These are phyloP conservation scores for Esperia sulphurella DNA, from an alignment of 2,888 invertebrate species.

Conservation along the genomic window DNA sequence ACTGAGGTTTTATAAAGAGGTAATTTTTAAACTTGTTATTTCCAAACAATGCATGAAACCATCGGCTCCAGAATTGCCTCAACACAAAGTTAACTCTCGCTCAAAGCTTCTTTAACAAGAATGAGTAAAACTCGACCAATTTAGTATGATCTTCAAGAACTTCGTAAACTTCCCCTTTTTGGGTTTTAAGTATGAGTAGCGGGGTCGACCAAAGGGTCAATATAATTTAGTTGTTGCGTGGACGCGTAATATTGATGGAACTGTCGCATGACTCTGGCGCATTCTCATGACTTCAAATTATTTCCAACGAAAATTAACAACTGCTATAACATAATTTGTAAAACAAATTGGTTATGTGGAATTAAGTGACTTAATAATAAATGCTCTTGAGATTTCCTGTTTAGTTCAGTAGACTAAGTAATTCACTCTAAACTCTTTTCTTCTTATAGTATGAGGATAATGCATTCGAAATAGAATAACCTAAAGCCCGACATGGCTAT, in stretches of 20 bases:
- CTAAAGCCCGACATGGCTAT: too few relatives aligned
- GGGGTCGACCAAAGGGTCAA: slow-evolving; percentile 26
- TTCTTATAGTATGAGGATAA: too few relatives aligned
- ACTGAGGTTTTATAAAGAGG: not conserved
- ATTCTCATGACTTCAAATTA: slow-evolving; percentile 10
- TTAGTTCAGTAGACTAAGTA: too few relatives aligned
- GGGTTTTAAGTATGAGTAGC: slow-evolving; percentile 19
- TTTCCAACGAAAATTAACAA: slow-evolving; percentile 7
- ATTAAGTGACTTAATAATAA: too few relatives aligned
- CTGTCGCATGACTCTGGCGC: slow-evolving; percentile 29
- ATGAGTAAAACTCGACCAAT: slow-evolving; percentile 30
- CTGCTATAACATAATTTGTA: not conserved
- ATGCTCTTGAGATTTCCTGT: too few relatives aligned
- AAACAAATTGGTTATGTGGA: too few relatives aligned
- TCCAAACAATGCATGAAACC: slow-evolving; percentile 26
- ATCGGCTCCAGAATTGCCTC: slow-evolving; percentile 23
- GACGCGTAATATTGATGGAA: slow-evolving; percentile 41
- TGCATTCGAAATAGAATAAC: too few relatives aligned
- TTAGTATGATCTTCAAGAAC: slow-evolving; percentile 30
- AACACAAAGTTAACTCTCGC: slow-evolving; percentile 23
- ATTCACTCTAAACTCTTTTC: too few relatives aligned
- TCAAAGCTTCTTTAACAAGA: slow-evolving; percentile 25
- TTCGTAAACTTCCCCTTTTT: slow-evolving; percentile 34
- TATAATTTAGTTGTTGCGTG: slow-evolving; percentile 39
- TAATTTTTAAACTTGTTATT: slow-evolving; percentile 12